These are phyloP conservation scores for Oceanodroma leucorhoa DNA, from an alignment of 2,797 vertebrate species.

Conservation along the genomic window DNA sequence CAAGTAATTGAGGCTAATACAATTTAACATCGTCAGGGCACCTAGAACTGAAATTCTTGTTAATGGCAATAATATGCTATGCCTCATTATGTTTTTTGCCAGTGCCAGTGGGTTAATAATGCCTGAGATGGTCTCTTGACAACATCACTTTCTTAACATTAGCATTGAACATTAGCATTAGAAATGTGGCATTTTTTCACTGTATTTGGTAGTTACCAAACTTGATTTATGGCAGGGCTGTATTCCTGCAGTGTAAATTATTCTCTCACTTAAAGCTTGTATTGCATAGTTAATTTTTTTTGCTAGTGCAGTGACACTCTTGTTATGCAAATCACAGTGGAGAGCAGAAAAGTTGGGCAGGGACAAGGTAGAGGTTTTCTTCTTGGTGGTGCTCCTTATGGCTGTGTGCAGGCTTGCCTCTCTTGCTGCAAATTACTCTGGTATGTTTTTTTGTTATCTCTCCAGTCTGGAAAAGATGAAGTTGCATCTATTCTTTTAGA, in stretches of 20 bases:
- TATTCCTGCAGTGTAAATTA: slow-evolving; percentile 29
- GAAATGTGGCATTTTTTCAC: slow-evolving; percentile 43
- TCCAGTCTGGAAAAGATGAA: background rate
- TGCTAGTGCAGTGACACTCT: background rate
- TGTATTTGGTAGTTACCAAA: slow-evolving; percentile 46
- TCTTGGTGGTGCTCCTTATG: background rate
- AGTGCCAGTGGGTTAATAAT: slow-evolving; percentile 20
- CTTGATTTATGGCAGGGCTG: slow-evolving; percentile 5
- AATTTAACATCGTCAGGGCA: slow-evolving; percentile 37
- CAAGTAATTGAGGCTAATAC: slow-evolving; percentile 16
- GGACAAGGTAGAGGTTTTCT: background rate
- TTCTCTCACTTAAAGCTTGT: slow-evolving; percentile 18
- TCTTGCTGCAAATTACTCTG: background rate
- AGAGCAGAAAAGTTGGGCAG: background rate
- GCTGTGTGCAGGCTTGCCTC: background rate
- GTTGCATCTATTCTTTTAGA: background rate
- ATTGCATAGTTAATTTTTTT: slow-evolving; percentile 31
- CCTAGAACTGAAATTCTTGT: slow-evolving; percentile 24
- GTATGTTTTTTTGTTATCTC: background rate
- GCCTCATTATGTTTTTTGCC: slow-evolving; percentile 22
- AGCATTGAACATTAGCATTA: background rate
- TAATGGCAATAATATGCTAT: slow-evolving; percentile 47
- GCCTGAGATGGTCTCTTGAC: background rate
- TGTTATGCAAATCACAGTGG: background rate
- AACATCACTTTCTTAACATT: background rate